These are phyloP conservation scores for Cephus sareptanus DNA, from an alignment of 2,888 invertebrate species.

Conservation along the genomic window DNA sequence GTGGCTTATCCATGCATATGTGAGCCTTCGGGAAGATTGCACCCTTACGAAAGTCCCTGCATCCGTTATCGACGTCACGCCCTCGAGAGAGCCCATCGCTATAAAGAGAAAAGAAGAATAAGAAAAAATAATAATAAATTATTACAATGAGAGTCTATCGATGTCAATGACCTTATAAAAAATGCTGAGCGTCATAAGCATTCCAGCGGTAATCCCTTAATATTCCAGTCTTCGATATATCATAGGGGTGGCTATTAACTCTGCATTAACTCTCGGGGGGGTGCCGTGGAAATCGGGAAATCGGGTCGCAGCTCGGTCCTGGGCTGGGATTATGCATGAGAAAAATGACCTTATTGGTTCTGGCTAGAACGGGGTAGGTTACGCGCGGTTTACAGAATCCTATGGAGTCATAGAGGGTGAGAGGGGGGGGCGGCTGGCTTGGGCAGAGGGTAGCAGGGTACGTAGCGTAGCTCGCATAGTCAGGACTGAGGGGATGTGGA, in stretches of 20 bases:
- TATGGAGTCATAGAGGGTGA: not conserved
- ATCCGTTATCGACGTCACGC: not conserved
- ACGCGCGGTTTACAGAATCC: conserved; percentile 37
- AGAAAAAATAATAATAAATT: too few relatives aligned
- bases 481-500: conserved; percentile 17
- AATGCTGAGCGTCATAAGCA: not conserved
- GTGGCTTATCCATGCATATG: not conserved
- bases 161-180: not conserved
- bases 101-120: not conserved
- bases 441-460: not conserved
- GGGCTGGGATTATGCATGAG: conserved; percentile 50
- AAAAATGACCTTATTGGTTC: conserved; percentile 58
- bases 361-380: conserved; percentile 46
- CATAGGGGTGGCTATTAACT: conserved; percentile 53
- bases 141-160: not conserved
- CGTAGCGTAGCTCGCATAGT: conserved; percentile 13
- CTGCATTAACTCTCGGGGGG: conserved; percentile 49
- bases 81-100: not conserved
- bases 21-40: not conserved
- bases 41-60: not conserved
- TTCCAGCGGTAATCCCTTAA: conserved; percentile 48
- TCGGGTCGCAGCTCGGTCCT: conserved; percentile 22
- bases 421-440: not conserved
- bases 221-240: conserved; percentile 54
- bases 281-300: conserved; percentile 39